Evolutionary conservation across 2,113 vertebrate species (phyloP).

Genomic region (Alligator sinensis): DNA sequence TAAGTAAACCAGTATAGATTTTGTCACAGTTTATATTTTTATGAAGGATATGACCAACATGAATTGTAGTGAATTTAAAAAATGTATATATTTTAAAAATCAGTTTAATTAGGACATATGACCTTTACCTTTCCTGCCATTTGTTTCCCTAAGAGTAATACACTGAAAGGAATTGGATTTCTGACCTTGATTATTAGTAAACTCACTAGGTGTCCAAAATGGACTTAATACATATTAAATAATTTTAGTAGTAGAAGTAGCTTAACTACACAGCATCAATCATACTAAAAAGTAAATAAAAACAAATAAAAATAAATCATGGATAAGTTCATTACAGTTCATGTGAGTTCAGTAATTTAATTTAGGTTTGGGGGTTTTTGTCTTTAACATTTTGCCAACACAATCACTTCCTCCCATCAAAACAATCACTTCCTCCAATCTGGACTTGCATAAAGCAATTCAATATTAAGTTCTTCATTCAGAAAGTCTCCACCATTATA

Average conservation of each 20-base stretch:
- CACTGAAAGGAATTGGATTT: neutral
- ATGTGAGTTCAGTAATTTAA: neutral
- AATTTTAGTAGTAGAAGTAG: neutral
- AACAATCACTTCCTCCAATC: neutral
- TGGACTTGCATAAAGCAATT: neutral
- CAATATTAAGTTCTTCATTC: neutral
- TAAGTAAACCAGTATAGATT: neutral
- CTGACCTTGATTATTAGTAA: neutral
- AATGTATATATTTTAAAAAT: neutral
- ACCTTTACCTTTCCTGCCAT: too few species aligned
- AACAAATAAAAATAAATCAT: neutral
- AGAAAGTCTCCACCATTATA: constrained; percentile 30
- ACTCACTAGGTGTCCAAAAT: neutral
- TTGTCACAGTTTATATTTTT: neutral
- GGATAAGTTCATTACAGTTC: neutral
- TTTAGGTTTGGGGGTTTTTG: neutral
- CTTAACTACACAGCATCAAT: neutral
- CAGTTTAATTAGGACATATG: neutral
- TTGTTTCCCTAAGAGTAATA: neutral
- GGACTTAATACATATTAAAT: neutral
- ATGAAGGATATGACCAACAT: neutral
- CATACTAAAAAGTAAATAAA: neutral
- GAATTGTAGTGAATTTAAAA: neutral
- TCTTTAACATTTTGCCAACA: neutral
- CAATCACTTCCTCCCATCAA: neutral